Conservation (phyloP, 1,140 invertebrate species). For the Ectropis grisescens region DNA sequence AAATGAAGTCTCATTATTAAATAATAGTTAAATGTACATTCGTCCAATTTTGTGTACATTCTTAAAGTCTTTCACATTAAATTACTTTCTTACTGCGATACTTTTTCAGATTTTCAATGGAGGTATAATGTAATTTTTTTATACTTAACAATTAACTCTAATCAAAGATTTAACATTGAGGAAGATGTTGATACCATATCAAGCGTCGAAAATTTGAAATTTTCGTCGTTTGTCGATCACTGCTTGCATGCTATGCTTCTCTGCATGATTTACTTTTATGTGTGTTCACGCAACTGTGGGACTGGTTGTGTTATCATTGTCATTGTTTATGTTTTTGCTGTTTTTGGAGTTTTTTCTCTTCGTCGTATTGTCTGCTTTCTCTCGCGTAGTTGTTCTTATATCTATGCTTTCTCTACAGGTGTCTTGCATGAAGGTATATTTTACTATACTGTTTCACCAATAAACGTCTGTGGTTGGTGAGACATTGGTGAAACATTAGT, state of each 20-base stretch:
- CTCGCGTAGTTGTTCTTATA: conserved; percentile 16
- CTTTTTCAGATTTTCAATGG: conserved; percentile 55
- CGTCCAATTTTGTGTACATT: conserved; percentile 34
- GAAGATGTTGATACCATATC: conserved; percentile 41
- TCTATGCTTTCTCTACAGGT: conserved; percentile 19
- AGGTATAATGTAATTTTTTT: conserved; percentile 42
- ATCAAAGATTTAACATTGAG: conserved; percentile 34
- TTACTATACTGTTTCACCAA: too few relatives aligned
- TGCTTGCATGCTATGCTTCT: conserved; percentile 58
- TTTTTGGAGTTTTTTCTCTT: conserved; percentile 23
- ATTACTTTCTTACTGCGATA: conserved; percentile 34
- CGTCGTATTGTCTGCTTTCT: conserved; percentile 16
- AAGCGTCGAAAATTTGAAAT: conserved; percentile 25
- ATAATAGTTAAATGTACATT: conserved; percentile 38
- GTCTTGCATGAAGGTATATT: too few relatives aligned
- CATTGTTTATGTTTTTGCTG: conserved; percentile 42
- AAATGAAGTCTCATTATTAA: conserved; percentile 38
- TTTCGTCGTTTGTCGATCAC: conserved; percentile 33
- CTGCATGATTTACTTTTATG: conserved; percentile 30
- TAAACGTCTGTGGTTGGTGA: too few relatives aligned
- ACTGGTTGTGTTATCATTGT: conserved; percentile 49
- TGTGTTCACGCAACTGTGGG: conserved; percentile 30
- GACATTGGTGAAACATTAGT: too few relatives aligned
- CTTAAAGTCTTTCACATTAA: conserved; percentile 19
- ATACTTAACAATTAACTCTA: conserved; percentile 57